Conservation (phyloP, 2,888 invertebrate genomes). For the Clitarchus hookeri region DNA sequence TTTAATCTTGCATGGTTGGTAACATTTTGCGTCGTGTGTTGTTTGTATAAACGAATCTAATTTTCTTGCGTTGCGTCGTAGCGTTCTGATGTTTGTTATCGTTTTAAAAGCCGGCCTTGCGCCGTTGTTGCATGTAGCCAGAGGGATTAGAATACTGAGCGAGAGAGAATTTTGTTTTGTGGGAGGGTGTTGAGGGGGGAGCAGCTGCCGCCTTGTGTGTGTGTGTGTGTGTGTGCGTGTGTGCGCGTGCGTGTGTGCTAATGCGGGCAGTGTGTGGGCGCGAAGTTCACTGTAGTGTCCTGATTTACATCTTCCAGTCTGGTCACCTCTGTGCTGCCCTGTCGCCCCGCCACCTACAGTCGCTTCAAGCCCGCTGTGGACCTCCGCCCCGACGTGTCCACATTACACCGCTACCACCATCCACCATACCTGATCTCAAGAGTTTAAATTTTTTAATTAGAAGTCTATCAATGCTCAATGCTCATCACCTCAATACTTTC, state of each 20-base stretch:
- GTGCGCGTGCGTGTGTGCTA: background rate
- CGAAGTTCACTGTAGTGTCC: background rate
- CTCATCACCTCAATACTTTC: too few relatives aligned
- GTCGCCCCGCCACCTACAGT: background rate
- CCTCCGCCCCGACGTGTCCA: too few relatives aligned
- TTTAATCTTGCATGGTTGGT: too few relatives aligned
- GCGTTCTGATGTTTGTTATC: too few relatives aligned
- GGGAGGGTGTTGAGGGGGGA: background rate
- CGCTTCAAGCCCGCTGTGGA: background rate
- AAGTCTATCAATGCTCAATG: too few relatives aligned
- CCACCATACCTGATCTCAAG: too few relatives aligned
- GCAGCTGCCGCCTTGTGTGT: background rate
- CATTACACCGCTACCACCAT: too few relatives aligned
- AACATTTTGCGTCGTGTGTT: too few relatives aligned
- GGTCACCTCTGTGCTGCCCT: background rate
- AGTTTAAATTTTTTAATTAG: too few relatives aligned
- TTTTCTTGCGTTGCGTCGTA: too few relatives aligned
- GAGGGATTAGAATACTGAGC: background rate
- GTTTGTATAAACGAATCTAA: too few relatives aligned
- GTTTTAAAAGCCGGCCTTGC: background rate
- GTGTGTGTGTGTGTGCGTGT: background rate
- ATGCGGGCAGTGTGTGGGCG: background rate
- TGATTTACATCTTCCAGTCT: background rate
- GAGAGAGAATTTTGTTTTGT: background rate
- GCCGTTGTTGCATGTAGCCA: background rate